Evolutionary conservation across 2,888 invertebrate genomes (phyloP).

Genomic region (Arge pagana): DNA sequence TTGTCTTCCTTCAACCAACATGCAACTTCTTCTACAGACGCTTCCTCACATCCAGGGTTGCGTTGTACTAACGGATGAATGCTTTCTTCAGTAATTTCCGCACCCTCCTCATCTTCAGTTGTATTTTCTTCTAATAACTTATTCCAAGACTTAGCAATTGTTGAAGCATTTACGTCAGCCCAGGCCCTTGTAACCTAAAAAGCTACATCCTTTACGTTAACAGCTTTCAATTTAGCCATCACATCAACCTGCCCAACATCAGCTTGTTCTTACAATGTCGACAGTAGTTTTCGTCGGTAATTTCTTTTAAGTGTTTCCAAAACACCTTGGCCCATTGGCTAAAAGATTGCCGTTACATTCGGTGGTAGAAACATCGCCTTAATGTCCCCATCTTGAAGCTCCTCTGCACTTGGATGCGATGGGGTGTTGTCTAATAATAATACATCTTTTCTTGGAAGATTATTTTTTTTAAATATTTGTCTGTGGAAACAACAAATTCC

Average conservation of each 20-base stretch:
- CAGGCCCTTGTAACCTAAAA: conserved; percentile 32
- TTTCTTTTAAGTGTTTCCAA: conserved; percentile 34
- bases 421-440: conserved; percentile 16
- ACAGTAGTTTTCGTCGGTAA: conserved; percentile 31
- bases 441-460: conserved; percentile 13
- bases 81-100: too few species aligned
- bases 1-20: too few species aligned
- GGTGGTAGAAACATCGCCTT: conserved; percentile 31
- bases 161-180: conserved; percentile 29
- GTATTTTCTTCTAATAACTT: too few species aligned
- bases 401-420: conserved; percentile 7
- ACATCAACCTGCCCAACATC: too few species aligned
- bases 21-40: too few species aligned
- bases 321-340: conserved; percentile 37
- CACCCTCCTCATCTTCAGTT: too few species aligned
- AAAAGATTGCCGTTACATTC: conserved; percentile 31
- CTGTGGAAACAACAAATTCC: conserved; percentile 23
- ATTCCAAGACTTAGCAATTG: conserved; percentile 29
- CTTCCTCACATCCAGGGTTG: too few species aligned
- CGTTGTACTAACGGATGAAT: too few species aligned
- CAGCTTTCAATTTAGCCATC: too few species aligned
- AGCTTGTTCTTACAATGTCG: too few species aligned
- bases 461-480: conserved; percentile 8
- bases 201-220: conserved; percentile 30
- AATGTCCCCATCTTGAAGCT: conserved; percentile 24